These are phyloP conservation scores for Helicolenus hilgendorfi DNA, from an alignment of 2,797 vertebrate species.

Conservation along the genomic window DNA sequence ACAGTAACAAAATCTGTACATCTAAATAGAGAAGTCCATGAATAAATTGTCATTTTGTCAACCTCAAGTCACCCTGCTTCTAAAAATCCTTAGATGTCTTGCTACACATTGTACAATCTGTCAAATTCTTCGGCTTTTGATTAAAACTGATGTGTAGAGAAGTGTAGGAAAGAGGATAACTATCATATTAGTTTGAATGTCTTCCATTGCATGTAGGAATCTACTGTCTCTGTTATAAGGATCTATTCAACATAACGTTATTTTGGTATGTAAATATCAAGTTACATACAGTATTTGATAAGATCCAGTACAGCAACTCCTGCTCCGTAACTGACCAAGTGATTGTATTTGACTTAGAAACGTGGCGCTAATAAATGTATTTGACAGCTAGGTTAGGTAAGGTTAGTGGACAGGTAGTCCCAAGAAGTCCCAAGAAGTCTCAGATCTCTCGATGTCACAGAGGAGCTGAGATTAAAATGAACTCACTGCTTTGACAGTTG, in stretches of 20 bases:
- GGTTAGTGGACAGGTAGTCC: constrained; percentile 1
- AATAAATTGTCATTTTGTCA: background rate
- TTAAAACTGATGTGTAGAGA: background rate
- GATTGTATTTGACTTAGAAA: background rate
- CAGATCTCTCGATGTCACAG: constrained; percentile 54
- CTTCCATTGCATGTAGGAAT: background rate
- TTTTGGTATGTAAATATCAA: background rate
- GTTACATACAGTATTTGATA: background rate
- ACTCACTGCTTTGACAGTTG: background rate
- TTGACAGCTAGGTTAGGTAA: background rate
- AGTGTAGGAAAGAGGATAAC: background rate
- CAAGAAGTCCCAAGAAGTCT: constrained; percentile 26
- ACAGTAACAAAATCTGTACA: background rate
- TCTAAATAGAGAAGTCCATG: background rate
- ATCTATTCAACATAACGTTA: background rate
- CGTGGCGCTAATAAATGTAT: background rate
- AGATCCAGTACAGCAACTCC: background rate
- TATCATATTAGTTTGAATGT: background rate
- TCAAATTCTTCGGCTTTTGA: background rate
- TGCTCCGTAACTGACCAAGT: background rate
- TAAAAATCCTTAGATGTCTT: background rate
- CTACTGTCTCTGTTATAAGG: background rate
- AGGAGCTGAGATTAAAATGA: constrained; percentile 46
- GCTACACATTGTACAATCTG: background rate
- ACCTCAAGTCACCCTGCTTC: background rate